phyloP scores from a whole-genome alignment of 1,140 invertebrate genomes.

The Daktulosphaira vitifoliae region DNA sequence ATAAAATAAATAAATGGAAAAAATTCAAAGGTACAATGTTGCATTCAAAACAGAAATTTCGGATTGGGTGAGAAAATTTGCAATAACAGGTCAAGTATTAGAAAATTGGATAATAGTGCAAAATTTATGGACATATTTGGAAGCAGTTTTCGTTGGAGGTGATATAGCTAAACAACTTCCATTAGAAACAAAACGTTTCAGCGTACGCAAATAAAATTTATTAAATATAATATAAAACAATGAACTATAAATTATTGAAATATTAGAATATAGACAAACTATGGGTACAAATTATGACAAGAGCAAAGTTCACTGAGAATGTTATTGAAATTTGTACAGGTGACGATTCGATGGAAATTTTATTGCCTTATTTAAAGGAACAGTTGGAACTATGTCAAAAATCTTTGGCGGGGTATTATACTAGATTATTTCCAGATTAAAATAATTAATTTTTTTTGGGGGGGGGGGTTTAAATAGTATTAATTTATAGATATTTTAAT shows the following conservation, averaged over 20 bases:
- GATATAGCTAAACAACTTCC: constrained; percentile 96
- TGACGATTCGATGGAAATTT: constrained; percentile 83
- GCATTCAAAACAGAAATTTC: constrained; percentile 94
- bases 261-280: constrained; percentile 93
- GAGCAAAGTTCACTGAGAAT: constrained; percentile 86
- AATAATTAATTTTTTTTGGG: too few species aligned
- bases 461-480: too few species aligned
- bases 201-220: constrained; percentile 43
- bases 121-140: constrained; percentile 97
- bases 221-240: neutral
- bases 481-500: too few species aligned
- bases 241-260: neutral
- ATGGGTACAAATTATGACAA: constrained; percentile 96
- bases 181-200: constrained; percentile 73
- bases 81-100: constrained; percentile 92
- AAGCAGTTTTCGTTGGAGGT: constrained; percentile 95
- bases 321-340: constrained; percentile 93
- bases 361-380: constrained; percentile 88
- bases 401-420: constrained; percentile 71
- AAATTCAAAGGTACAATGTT: constrained; percentile 71
- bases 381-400: constrained; percentile 95
- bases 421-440: too few species aligned
- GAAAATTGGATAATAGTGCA: constrained; percentile 94
- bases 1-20: neutral
- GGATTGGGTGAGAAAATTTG: constrained; percentile 87